Evolutionary conservation across 2,797 vertebrate species (phyloP).

Genomic region (Galago senegalensis): DNA sequence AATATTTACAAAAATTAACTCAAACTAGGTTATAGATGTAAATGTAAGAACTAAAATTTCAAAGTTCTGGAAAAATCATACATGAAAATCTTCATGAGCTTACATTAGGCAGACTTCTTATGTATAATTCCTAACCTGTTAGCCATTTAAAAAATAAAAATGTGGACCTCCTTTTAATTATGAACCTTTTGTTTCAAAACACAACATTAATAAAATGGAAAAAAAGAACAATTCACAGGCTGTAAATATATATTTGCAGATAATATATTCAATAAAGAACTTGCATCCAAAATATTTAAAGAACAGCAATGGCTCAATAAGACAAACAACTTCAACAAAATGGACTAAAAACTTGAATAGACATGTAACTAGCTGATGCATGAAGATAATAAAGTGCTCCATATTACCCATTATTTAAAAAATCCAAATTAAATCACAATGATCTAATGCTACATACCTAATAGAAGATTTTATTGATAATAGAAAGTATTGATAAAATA

Average conservation of each 20-base stretch:
- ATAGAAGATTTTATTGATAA: background rate
- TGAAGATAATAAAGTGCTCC: background rate
- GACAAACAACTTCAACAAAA: background rate
- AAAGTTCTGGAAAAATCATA: constrained; percentile 2
- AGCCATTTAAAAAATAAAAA: background rate
- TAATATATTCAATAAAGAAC: background rate
- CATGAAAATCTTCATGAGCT: background rate
- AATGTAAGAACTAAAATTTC: background rate
- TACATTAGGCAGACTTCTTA: background rate
- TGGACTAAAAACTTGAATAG: background rate
- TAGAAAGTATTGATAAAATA: background rate
- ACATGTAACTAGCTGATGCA: background rate
- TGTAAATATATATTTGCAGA: background rate
- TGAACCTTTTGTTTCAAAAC: constrained; percentile 15
- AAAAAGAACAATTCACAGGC: background rate
- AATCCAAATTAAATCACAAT: constrained; percentile 11
- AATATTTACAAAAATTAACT: background rate
- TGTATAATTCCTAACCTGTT: background rate
- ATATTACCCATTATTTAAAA: background rate
- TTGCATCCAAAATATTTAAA: constrained; percentile 29
- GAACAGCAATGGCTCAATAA: background rate
- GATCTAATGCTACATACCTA: background rate
- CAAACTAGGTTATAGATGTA: background rate
- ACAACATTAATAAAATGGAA: background rate
- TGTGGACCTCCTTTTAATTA: background rate